phyloP scores from a whole-genome alignment of 1,140 invertebrate species.

The Anoplolepis gracilipes region DNA sequence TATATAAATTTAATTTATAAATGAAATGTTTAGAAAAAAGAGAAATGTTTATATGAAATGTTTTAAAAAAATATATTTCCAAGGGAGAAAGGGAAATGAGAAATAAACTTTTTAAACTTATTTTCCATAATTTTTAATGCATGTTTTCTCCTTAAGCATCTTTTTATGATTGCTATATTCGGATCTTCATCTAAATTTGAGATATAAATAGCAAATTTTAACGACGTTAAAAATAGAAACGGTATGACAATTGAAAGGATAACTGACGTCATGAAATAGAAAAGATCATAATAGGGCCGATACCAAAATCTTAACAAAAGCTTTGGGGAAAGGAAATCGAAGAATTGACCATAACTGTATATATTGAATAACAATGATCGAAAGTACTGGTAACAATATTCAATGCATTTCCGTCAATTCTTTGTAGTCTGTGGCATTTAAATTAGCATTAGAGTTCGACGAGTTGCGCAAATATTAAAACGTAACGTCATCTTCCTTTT shows the following conservation, averaged over 20 bases:
- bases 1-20: neutral
- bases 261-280: conserved; percentile 42
- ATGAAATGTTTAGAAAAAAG: neutral
- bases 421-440: neutral
- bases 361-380: conserved; percentile 51
- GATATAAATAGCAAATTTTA: neutral
- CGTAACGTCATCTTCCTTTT: neutral
- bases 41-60: neutral
- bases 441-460: conserved; percentile 18
- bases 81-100: neutral
- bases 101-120: neutral
- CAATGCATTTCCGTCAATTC: conserved; percentile 48
- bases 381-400: conserved; percentile 13
- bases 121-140: neutral
- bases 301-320: neutral
- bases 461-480: conserved; percentile 40
- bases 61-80: neutral
- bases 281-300: neutral
- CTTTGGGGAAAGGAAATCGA: conserved; percentile 24
- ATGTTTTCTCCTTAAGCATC: neutral
- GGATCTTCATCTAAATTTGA: neutral
- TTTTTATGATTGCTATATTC: neutral
- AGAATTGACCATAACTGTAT: conserved; percentile 21
- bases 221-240: conserved; percentile 11
- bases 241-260: neutral